A percentile compares a stretch with the other conserved stretches of the same genome.
Conservation (phyloP, 2,888 invertebrate genomes). For the Oscheius myriophilus region DNA sequence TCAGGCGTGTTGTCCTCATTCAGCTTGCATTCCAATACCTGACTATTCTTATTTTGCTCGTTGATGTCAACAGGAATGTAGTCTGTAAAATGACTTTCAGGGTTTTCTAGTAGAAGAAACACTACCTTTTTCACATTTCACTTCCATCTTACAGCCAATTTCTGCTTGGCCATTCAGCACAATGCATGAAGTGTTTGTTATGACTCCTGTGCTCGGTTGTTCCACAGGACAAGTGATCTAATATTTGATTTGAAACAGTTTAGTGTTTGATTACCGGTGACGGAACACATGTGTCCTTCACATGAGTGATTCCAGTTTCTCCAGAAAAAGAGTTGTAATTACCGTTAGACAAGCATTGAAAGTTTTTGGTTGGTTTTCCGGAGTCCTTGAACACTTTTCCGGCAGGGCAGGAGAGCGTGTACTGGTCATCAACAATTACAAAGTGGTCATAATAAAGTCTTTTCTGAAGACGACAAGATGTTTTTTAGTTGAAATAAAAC, state of each 20-base stretch:
- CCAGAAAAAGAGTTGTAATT: background rate
- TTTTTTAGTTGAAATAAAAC: background rate
- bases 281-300: conserved; percentile 2
- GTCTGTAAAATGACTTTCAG: too few relatives aligned
- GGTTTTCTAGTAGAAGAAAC: too few relatives aligned
- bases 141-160: too few relatives aligned
- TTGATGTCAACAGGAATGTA: too few relatives aligned
- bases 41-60: too few relatives aligned
- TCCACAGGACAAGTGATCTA: background rate
- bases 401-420: background rate
- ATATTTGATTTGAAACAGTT: background rate
- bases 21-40: too few relatives aligned
- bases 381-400: conserved; percentile 5
- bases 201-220: background rate
- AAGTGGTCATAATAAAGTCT: background rate
- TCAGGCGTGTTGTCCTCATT: too few relatives aligned
- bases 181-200: background rate
- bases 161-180: too few relatives aligned
- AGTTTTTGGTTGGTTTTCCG: background rate
- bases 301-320: background rate
- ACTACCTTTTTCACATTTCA: too few relatives aligned
- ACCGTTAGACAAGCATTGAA: background rate
- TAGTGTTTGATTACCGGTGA: background rate
- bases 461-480: background rate
- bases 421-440: background rate